phyloP scores from a whole-genome alignment of 2,888 invertebrate species.

The Podotricha telesiphe region DNA sequence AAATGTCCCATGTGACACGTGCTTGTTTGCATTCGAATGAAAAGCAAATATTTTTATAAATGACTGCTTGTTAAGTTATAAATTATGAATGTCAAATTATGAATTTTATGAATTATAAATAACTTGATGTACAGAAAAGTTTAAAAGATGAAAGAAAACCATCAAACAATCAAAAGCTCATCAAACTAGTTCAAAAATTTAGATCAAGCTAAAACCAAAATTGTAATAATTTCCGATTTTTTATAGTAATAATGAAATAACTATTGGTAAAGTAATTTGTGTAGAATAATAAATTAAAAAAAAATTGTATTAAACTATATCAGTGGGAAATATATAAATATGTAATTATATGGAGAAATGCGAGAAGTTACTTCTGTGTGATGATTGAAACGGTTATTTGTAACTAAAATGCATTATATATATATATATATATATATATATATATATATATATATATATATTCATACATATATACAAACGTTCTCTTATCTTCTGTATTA shows the following conservation, averaged over 20 bases:
- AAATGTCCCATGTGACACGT: too few species aligned
- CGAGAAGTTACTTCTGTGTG: slow-evolving; percentile 17
- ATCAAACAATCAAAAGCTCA: too few species aligned
- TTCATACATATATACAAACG: too few species aligned
- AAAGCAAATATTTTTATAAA: too few species aligned
- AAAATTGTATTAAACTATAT: slow-evolving; percentile 30
- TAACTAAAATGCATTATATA: slow-evolving; percentile 17
- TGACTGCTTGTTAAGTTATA: too few species aligned
- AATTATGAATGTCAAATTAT: too few species aligned
- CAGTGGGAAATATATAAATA: slow-evolving; percentile 25
- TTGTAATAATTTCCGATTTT: slow-evolving; percentile 16
- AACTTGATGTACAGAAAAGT: too few species aligned
- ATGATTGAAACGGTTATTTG: slow-evolving; percentile 22
- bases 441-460: too few species aligned
- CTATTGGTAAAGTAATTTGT: slow-evolving; percentile 23
- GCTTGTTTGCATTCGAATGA: too few species aligned
- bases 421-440: neutral
- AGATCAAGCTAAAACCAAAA: neutral
- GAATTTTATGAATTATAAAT: too few species aligned
- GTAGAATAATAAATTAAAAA: slow-evolving; percentile 21
- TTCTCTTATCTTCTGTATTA: neutral
- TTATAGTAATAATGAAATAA: slow-evolving; percentile 31
- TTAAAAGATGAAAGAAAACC: too few species aligned
- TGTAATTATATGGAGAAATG: slow-evolving; percentile 17
- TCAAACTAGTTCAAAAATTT: neutral